phyloP scores from a whole-genome alignment of 35 echinoderm and acorn worm species.

The Ophiothrix spiculata region DNA sequence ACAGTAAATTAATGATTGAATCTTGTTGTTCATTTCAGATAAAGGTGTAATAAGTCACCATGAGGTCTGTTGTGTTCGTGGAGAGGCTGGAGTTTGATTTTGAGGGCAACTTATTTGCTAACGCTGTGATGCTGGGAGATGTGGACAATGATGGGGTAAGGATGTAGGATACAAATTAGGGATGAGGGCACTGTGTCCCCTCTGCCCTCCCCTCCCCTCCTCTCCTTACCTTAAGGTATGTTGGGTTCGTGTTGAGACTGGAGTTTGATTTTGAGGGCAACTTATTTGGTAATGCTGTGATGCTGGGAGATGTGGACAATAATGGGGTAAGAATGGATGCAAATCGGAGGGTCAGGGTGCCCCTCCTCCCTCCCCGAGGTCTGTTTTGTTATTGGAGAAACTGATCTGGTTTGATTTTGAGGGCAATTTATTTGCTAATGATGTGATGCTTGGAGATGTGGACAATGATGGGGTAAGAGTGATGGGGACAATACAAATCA shows the following conservation, averaged over 20 bases:
- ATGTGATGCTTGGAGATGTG: slow-evolving; percentile 71
- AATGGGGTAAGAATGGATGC: background rate
- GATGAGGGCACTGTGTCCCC: background rate
- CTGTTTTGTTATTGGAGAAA: background rate
- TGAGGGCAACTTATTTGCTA: slow-evolving; percentile 63
- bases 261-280: slow-evolving; percentile 60
- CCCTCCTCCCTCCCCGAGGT: too few relatives aligned
- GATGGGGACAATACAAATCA: too few relatives aligned
- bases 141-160: slow-evolving; percentile 83
- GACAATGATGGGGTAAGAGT: slow-evolving; percentile 74
- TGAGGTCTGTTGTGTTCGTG: slow-evolving; percentile 90
- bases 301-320: background rate
- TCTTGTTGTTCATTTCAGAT: background rate
- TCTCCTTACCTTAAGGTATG: slow-evolving; percentile 55
- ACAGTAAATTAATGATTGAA: too few relatives aligned
- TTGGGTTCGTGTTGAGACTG: slow-evolving; percentile 70
- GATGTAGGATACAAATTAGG: background rate
- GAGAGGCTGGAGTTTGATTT: slow-evolving; percentile 74
- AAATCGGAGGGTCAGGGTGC: too few relatives aligned
- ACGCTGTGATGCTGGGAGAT: slow-evolving; percentile 79
- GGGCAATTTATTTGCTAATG: slow-evolving; percentile 79
- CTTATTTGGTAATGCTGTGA: background rate
- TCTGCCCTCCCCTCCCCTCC: background rate
- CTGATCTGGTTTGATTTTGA: background rate
- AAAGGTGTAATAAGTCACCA: background rate